phyloP scores from a whole-genome alignment of 2,888 invertebrate species.

The Lasioglossum villosulum region DNA sequence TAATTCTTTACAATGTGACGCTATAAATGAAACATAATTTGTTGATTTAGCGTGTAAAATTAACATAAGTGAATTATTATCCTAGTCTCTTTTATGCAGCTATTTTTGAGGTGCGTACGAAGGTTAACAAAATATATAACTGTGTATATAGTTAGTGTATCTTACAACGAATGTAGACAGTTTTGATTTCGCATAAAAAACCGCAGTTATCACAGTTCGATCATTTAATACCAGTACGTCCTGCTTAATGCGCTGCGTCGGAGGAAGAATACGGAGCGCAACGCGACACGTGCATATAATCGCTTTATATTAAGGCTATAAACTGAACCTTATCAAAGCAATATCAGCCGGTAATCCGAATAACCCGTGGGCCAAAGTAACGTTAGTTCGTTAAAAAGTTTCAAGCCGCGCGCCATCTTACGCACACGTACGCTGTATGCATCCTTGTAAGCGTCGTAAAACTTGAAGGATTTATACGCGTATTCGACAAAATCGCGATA shows the following conservation, averaged over 20 bases:
- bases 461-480: slow-evolving; percentile 32
- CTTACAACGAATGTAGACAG: too few relatives aligned
- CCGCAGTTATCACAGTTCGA: neutral
- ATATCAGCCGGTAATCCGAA: slow-evolving; percentile 28
- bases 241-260: neutral
- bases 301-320: slow-evolving; percentile 32
- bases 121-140: too few relatives aligned
- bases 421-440: slow-evolving; percentile 22
- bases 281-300: slow-evolving; percentile 9
- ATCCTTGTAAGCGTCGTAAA: slow-evolving; percentile 25
- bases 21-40: too few relatives aligned
- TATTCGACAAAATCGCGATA: slow-evolving; percentile 44
- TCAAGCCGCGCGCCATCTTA: slow-evolving; percentile 34
- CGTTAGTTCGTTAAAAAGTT: slow-evolving; percentile 60
- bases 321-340: slow-evolving; percentile 28
- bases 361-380: slow-evolving; percentile 13
- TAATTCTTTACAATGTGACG: too few relatives aligned
- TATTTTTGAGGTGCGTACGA: too few relatives aligned
- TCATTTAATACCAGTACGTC: neutral
- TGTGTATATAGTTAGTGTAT: too few relatives aligned
- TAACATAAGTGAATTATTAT: too few relatives aligned
- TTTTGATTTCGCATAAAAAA: too few relatives aligned
- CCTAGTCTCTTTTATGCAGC: too few relatives aligned
- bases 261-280: neutral
- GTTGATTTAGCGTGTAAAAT: too few relatives aligned